Conservation (phyloP, 2,888 invertebrate species). For the Mimas tiliae region DNA sequence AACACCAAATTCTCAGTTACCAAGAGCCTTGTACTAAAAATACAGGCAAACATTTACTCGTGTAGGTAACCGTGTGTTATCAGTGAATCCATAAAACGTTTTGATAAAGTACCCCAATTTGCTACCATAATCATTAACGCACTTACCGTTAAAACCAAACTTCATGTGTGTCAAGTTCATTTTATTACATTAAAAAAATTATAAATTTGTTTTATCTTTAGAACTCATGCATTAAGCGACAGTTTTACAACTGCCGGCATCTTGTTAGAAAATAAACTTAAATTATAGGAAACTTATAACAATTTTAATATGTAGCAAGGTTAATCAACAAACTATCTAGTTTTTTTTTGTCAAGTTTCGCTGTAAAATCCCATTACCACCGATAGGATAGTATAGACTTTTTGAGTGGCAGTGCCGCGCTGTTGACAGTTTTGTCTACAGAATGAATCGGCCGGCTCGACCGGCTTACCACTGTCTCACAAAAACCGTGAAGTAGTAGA, state of each 20-base stretch:
- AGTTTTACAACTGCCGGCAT: slow-evolving; percentile 7
- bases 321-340: neutral
- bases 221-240: neutral
- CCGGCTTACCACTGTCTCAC: no score
- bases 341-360: no score
- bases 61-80: slow-evolving; percentile 36
- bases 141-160: slow-evolving; percentile 36
- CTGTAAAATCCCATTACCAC: no score
- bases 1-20: neutral
- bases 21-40: slow-evolving; percentile 6
- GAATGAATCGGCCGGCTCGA: no score
- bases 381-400: no score
- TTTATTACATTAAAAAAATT: slow-evolving; percentile 16
- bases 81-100: slow-evolving; percentile 43
- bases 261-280: neutral
- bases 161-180: slow-evolving; percentile 43
- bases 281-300: neutral
- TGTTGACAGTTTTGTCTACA: no score
- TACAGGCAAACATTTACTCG: slow-evolving; percentile 9
- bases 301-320: neutral
- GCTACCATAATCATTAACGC: slow-evolving; percentile 53
- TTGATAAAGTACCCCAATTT: slow-evolving; percentile 53
- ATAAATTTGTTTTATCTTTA: neutral
- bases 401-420: no score
- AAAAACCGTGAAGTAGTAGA: no score